Conservation (phyloP, 2,113 vertebrate species). For the Halcyon senegalensis region DNA sequence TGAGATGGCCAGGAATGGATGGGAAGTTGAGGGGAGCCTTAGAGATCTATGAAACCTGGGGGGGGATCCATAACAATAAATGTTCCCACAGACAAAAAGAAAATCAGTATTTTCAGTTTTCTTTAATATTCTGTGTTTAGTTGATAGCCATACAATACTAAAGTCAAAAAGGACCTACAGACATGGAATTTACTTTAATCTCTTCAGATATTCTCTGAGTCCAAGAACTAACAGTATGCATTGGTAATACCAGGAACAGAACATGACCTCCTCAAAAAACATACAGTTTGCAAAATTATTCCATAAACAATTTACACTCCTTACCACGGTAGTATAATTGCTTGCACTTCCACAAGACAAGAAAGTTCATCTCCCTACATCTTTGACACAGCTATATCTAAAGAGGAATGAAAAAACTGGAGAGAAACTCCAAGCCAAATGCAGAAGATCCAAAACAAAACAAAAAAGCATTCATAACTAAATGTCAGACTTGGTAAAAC, state of each 20-base stretch:
- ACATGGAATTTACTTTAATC: background rate
- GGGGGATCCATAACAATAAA: background rate
- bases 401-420: background rate
- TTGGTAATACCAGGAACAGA: background rate
- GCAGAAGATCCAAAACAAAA: background rate
- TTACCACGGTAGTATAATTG: background rate
- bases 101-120: background rate
- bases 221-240: background rate
- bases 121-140: background rate
- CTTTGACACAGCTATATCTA: background rate
- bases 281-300: background rate
- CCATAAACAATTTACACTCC: background rate
- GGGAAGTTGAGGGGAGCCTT: background rate
- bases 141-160: background rate
- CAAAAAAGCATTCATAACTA: background rate
- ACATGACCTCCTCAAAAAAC: background rate
- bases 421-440: background rate
- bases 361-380: background rate
- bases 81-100: background rate
- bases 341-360: background rate
- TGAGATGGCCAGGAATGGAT: background rate
- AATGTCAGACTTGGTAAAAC: background rate
- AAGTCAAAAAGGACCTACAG: background rate
- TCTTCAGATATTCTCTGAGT: background rate
- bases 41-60: background rate